A percentile compares a stretch with the other conserved stretches of the same genome.
Conservation (phyloP, 2,113 vertebrate genomes). For the Hemiprocne comata region DNA sequence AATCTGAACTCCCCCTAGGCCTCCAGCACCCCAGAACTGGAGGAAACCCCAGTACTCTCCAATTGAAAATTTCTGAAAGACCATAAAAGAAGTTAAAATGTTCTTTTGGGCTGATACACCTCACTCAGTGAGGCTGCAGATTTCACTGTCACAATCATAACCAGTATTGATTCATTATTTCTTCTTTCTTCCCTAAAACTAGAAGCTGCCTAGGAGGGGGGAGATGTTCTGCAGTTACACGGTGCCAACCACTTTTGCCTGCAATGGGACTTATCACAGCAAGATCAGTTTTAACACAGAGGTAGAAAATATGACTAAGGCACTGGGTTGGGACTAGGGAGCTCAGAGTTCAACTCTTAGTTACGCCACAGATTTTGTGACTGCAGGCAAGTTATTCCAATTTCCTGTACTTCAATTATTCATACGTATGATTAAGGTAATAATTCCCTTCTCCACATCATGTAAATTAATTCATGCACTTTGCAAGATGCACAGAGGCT, state of each 20-base stretch:
- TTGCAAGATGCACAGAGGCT: neutral
- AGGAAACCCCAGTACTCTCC: neutral
- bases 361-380: constrained; percentile 15
- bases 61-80: neutral
- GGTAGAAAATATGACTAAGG: neutral
- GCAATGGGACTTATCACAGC: neutral
- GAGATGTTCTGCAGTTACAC: neutral
- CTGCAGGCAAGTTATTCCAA: constrained; percentile 39
- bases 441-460: constrained; percentile 39
- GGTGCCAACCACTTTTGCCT: neutral
- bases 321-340: neutral
- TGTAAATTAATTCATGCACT: constrained; percentile 36
- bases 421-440: constrained; percentile 25
- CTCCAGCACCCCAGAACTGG: neutral
- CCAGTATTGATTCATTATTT: neutral
- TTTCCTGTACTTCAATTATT: constrained; percentile 55
- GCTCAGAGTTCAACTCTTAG: neutral
- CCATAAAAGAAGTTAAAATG: neutral
- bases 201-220: neutral
- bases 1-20: neutral
- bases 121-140: neutral
- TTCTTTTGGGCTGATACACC: neutral
- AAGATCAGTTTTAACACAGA: neutral
- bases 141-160: accelerated
- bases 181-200: neutral